Conservation (phyloP, 2,797 vertebrate genomes). For the Glyptemys insculpta region DNA sequence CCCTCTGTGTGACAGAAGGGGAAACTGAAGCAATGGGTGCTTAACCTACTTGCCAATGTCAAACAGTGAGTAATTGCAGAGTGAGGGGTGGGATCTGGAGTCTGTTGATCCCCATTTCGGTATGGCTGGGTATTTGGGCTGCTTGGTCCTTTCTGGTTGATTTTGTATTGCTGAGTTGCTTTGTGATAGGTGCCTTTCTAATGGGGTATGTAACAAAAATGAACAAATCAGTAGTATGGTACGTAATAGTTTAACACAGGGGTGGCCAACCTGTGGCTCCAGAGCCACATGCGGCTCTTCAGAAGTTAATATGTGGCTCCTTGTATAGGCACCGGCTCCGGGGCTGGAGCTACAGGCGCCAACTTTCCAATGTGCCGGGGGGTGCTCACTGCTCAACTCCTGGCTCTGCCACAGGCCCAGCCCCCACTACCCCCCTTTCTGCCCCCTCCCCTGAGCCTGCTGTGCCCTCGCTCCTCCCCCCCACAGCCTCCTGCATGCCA, state of each 20-base stretch:
- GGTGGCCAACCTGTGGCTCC: too few relatives aligned
- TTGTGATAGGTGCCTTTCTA: neutral
- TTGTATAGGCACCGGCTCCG: too few relatives aligned
- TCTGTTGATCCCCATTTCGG: neutral
- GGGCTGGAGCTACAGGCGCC: too few relatives aligned
- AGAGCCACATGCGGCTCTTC: too few relatives aligned
- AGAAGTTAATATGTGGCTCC: too few relatives aligned
- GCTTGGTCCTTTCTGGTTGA: neutral
- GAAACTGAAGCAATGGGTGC: neutral
- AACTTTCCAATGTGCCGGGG: too few relatives aligned
- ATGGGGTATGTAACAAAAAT: neutral
- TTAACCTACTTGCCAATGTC: neutral
- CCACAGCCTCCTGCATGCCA: too few relatives aligned
- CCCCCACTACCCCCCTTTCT: too few relatives aligned
- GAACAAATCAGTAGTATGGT: neutral
- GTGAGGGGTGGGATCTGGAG: neutral
- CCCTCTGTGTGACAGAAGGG: neutral
- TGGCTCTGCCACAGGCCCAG: too few relatives aligned
- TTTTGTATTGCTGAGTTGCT: neutral
- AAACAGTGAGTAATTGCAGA: neutral
- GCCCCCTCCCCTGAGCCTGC: too few relatives aligned
- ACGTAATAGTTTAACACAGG: neutral
- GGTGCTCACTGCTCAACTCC: too few relatives aligned
- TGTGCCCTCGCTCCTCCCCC: too few relatives aligned
- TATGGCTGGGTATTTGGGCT: neutral